Percentiles rank a stretch among this genome's conserved stretches.
phyloP scores from a whole-genome alignment of 2,888 invertebrate species.

The Marronus borbonicus region DNA sequence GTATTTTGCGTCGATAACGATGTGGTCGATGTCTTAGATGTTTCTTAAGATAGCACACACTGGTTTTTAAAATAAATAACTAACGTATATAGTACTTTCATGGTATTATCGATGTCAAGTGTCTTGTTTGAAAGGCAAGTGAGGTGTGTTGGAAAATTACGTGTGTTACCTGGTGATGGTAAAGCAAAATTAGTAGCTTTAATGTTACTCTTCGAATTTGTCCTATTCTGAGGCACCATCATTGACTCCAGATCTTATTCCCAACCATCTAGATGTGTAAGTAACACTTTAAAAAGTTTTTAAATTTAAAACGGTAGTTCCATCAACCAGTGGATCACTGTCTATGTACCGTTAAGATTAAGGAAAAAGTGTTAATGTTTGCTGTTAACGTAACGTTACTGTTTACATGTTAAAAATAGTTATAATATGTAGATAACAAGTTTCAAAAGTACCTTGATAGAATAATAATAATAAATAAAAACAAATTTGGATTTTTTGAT shows the following conservation, averaged over 20 bases:
- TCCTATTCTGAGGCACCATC: too few species aligned
- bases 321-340: background rate
- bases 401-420: conserved; percentile 15
- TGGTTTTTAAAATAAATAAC: conserved; percentile 19
- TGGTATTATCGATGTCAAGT: conserved; percentile 32
- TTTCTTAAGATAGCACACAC: conserved; percentile 37
- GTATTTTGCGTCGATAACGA: conserved; percentile 25
- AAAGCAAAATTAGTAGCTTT: conserved; percentile 22
- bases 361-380: conserved; percentile 7
- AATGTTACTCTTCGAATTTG: conserved; percentile 3
- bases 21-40: conserved; percentile 39
- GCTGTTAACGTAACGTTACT: conserved; percentile 20
- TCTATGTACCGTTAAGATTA: conserved; percentile 2
- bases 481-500: too few species aligned
- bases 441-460: background rate
- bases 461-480: too few species aligned
- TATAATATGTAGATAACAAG: background rate
- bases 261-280: background rate
- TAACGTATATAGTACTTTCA: conserved; percentile 15
- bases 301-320: background rate
- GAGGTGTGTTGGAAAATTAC: conserved; percentile 33
- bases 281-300: background rate
- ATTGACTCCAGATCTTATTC: too few species aligned
- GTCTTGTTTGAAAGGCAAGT: conserved; percentile 22
- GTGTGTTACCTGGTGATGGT: conserved; percentile 23